These are phyloP conservation scores for Pterocles orientalis DNA, from an alignment of 2,113 vertebrate genomes.

Conservation along the genomic window DNA sequence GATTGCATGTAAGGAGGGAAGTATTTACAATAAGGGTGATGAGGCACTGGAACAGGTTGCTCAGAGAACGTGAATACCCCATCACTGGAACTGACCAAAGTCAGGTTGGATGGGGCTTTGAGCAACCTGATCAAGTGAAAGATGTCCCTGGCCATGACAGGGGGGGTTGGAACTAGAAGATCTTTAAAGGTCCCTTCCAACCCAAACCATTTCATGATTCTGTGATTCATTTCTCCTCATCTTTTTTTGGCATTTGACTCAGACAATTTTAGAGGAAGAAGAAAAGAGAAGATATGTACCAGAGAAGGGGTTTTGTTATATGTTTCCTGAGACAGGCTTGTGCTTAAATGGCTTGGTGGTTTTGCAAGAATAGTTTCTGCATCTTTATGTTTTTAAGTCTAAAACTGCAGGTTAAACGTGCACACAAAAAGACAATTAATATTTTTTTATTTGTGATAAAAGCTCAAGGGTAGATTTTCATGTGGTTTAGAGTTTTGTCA, in stretches of 20 bases:
- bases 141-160: not conserved
- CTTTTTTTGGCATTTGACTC: not conserved
- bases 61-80: not conserved
- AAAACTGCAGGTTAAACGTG: not conserved
- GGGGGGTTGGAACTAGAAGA: rapidly evolving
- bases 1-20: not conserved
- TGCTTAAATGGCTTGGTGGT: not conserved
- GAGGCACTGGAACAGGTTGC: not conserved
- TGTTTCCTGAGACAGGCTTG: not conserved
- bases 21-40: not conserved
- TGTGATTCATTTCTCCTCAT: not conserved
- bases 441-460: not conserved
- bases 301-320: not conserved
- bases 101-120: not conserved
- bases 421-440: not conserved
- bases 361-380: not conserved
- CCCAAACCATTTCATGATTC: not conserved
- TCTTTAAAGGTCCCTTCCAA: rapidly evolving
- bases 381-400: not conserved
- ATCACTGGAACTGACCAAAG: not conserved
- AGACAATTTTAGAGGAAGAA: not conserved
- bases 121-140: not conserved
- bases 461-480: not conserved
- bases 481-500: not conserved
- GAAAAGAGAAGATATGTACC: not conserved